Percentiles rank a stretch among this genome's conserved stretches.
phyloP scores from a whole-genome alignment of 1,140 invertebrate species.

The Zaprionus ghesquierei region DNA sequence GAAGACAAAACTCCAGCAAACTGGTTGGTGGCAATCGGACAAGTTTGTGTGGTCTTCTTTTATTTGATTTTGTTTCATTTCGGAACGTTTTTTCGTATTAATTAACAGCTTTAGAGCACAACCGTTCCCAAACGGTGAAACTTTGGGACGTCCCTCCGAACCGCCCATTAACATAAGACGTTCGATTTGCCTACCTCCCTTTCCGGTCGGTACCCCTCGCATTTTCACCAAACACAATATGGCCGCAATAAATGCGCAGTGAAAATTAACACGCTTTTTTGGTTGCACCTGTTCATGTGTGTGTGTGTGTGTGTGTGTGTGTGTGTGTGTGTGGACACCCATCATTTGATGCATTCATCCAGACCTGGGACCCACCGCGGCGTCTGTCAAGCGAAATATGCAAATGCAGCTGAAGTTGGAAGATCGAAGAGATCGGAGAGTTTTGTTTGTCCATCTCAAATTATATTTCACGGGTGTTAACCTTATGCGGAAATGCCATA shows the following conservation, averaged over 20 bases:
- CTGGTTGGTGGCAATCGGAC: slow-evolving; percentile 60
- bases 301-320: slow-evolving; percentile 5
- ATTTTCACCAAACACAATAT: slow-evolving; percentile 33
- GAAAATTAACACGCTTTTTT: slow-evolving; percentile 79
- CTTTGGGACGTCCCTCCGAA: slow-evolving; percentile 52
- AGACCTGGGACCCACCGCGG: slow-evolving; percentile 58
- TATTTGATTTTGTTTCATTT: slow-evolving; percentile 55
- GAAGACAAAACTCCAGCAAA: background rate
- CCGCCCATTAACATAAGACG: slow-evolving; percentile 75
- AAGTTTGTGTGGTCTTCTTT: slow-evolving; percentile 57
- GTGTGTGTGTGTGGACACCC: slow-evolving; percentile 40
- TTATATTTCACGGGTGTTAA: slow-evolving; percentile 73
- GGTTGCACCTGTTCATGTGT: background rate
- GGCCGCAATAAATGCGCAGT: slow-evolving; percentile 75
- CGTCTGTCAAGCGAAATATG: slow-evolving; percentile 73
- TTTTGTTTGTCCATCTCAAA: slow-evolving; percentile 65
- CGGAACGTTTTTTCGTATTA: slow-evolving; percentile 64
- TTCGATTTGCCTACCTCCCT: slow-evolving; percentile 54
- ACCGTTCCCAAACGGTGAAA: slow-evolving; percentile 66
- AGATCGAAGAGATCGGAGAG: slow-evolving; percentile 9
- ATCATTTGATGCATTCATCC: slow-evolving; percentile 27
- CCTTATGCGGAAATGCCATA: slow-evolving; percentile 75
- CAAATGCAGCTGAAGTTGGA: slow-evolving; percentile 56
- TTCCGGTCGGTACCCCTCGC: background rate
- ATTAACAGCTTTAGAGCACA: slow-evolving; percentile 76